These are phyloP conservation scores for Thaumetopoea pityocampa DNA, from an alignment of 1,140 invertebrate genomes.

Conservation along the genomic window DNA sequence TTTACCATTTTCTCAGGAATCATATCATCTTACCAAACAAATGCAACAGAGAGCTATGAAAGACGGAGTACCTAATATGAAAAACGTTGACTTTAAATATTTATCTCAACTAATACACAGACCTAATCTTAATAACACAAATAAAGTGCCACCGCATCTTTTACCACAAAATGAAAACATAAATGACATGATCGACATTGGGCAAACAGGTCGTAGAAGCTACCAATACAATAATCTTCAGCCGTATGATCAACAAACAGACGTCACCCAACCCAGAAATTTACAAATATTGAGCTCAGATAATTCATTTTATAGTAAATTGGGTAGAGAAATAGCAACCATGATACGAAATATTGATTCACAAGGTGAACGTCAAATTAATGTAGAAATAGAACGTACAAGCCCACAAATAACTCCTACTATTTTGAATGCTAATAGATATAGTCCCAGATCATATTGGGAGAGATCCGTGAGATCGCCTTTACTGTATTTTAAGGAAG, in stretches of 20 bases:
- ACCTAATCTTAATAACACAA: slow-evolving; percentile 28
- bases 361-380: slow-evolving; percentile 28
- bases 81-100: slow-evolving; percentile 59
- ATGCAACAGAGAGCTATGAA: slow-evolving; percentile 11
- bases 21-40: slow-evolving; percentile 5
- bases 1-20: slow-evolving; percentile 6
- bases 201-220: slow-evolving; percentile 7
- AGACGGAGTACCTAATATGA: slow-evolving; percentile 6
- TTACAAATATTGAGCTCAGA: slow-evolving; percentile 17
- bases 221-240: background rate
- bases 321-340: slow-evolving; percentile 59
- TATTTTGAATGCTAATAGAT: slow-evolving; percentile 37
- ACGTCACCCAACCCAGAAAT: slow-evolving; percentile 7
- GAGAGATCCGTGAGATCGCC: slow-evolving; percentile 59
- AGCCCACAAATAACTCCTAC: slow-evolving; percentile 17
- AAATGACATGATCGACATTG: background rate
- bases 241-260: background rate
- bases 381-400: slow-evolving; percentile 30
- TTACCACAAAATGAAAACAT: slow-evolving; percentile 20
- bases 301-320: slow-evolving; percentile 42
- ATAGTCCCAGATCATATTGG: slow-evolving; percentile 48
- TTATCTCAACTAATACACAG: slow-evolving; percentile 53
- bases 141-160: slow-evolving; percentile 12
- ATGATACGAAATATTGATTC: slow-evolving; percentile 45
- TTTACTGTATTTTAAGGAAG: slow-evolving; percentile 1